Conservation (phyloP, 2,888 invertebrate species). For the Cynaeus angustus region DNA sequence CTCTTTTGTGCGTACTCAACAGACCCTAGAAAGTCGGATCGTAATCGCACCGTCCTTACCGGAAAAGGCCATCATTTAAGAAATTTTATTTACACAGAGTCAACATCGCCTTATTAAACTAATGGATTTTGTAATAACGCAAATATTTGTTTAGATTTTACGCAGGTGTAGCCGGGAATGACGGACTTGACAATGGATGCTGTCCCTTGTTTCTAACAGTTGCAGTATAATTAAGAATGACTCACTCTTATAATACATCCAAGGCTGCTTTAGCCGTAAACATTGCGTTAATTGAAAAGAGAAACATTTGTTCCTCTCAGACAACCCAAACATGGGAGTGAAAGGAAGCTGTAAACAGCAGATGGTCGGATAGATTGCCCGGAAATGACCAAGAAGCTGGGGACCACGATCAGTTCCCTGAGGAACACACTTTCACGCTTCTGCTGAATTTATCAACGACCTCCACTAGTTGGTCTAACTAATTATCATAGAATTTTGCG, state of each 20-base stretch:
- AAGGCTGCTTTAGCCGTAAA: slow-evolving; percentile 9
- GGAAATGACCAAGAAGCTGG: too few species aligned
- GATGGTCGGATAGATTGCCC: too few species aligned
- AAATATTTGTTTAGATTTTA: slow-evolving; percentile 26
- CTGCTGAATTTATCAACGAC: neutral
- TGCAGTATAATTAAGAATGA: slow-evolving; percentile 24
- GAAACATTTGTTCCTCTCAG: neutral
- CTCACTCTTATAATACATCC: slow-evolving; percentile 3
- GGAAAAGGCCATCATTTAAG: too few species aligned
- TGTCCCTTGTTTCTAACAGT: too few species aligned
- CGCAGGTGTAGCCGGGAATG: slow-evolving; percentile 24
- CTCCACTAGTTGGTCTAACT: neutral
- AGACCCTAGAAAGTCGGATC: neutral
- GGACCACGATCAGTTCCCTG: too few species aligned
- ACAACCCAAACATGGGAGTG: neutral
- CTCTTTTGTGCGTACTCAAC: slow-evolving; percentile 5
- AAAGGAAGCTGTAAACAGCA: neutral
- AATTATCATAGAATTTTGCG: slow-evolving; percentile 52
- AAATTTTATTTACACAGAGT: slow-evolving; percentile 7
- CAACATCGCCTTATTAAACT: slow-evolving; percentile 23
- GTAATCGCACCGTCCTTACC: too few species aligned
- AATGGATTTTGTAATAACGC: slow-evolving; percentile 19
- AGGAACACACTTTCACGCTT: too few species aligned
- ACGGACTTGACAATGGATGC: too few species aligned
- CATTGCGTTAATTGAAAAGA: neutral